Evolutionary conservation across 2,888 invertebrate species (phyloP), one percentile per base, ranked within the genome.

Genomic region (Nipponacmea schrenckii): DNA sequence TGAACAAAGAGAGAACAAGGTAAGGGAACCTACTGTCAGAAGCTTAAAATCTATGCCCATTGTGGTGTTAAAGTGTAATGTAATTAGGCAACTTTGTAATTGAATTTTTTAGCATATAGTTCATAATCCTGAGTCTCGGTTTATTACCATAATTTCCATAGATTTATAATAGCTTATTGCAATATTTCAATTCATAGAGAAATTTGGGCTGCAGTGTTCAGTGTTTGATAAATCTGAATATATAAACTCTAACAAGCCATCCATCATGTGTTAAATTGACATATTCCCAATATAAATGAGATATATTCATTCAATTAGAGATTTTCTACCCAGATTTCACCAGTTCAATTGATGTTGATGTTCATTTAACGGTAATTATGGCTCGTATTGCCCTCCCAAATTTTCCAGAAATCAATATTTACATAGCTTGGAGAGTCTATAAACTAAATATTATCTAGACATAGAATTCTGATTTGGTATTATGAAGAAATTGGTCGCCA

Each of bases 371-470:
- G 39, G 39, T 24, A 56, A 56, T 56, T 56, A 56, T 24, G 56
- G 14, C 56, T 24, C 20, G 56, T 56, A 56, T 20, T 56, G 20
- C 56, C 24, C 39, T 39, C 39, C 39, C 4, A 39, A 39, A 39
- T 39, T 39, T 39, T 39, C 39, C 39, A 39, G 39, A 24, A 56
- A 56, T 56, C 56, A 56, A 56, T 56, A 56, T 56, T 56, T 56
- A 24, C 24, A 20, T 24, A 56, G 56, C 56, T 14, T 56, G 20
- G 24, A 56, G 56, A 56, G 24, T 20, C 24, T 24, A 56, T 56
- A 56, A 56, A 56, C 56, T 56, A 24, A 56, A 56, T 56, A 56
- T 56, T 24, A 56, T 56, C 8, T 24, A 56, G 56, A 56, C 20
- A 56, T 56, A 14, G n/a, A 24, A 10, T 56, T 56, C 56, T 56